Base-by-base conservation (phyloP, 2,113 vertebrate genomes). In the Hyaena hyaena region DNA sequence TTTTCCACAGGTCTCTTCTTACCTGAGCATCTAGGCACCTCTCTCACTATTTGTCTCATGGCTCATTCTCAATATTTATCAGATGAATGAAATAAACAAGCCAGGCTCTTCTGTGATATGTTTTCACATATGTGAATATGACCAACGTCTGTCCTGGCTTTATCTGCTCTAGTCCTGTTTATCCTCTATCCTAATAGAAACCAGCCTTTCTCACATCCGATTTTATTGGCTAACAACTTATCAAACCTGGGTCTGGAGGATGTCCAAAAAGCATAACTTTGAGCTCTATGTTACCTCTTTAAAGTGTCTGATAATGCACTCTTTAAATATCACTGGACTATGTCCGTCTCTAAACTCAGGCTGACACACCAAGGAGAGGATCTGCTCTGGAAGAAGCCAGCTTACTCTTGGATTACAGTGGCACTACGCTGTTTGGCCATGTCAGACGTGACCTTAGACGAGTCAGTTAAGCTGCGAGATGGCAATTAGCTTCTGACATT, bases 141-240 rank as follows among this genome's bases (percentile, higher is more conserved):
- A 45, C 21, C 79, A 77, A 35, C 48, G 10, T 88, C 74, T 91
- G 26, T 73, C 33, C 53, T 90, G 50, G 53, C 79, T 95, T 95
- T 83, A 79, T 93, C 91, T 93, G 35, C 21, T n/a, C 6, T 16
- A 16, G 28, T 66, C 33, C 39, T 93, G 10, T 69, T 94, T 19
- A 82, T 87, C 19, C 5, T 91, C 26, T 81, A 1, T 10, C 16
- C 61, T 84, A 96, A 93, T 92, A 93, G 24, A 96, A 97, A 82
- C 21, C 19, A 96, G 65, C 4, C 26, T 88, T 91, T 74, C 26
- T 86, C 74, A 66, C 26, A 77, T 95, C 45, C 95, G 50, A 69
- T 71, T 87, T 65, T 83, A 94, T 71, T 87, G n/a, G 2, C 84
- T 95, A 95, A 95, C 81, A 71, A 84, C 45, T 83, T 93, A 92